Evolutionary conservation across 2,113 vertebrate species (phyloP).

Genomic region (Pitta sordida): DNA sequence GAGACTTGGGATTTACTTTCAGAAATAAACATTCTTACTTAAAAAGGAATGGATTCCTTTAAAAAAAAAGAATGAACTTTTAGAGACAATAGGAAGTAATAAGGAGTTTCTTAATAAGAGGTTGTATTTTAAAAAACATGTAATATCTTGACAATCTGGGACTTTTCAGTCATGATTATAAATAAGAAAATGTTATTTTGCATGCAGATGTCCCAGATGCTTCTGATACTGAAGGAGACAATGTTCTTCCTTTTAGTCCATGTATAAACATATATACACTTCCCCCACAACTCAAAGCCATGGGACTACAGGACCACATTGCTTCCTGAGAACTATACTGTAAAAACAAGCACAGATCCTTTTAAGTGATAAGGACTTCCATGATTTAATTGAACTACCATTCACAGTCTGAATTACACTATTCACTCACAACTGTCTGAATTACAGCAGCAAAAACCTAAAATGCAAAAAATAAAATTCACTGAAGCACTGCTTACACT

Average conservation of each 20-base stretch:
- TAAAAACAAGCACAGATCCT: background rate
- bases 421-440: background rate
- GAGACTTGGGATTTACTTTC: background rate
- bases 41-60: background rate
- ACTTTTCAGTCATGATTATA: background rate
- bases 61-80: background rate
- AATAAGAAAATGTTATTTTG: background rate
- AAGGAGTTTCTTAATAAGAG: background rate
- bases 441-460: background rate
- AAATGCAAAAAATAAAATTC: background rate
- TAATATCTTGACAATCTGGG: background rate
- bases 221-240: background rate
- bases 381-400: background rate
- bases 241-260: background rate
- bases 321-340: background rate
- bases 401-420: background rate
- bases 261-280: background rate
- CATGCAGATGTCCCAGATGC: background rate
- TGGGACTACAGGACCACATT: background rate
- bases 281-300: background rate
- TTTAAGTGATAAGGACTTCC: background rate
- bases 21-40: background rate
- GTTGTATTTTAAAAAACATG: background rate
- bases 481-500: background rate
- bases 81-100: background rate